Percentiles rank a stretch among this genome's conserved stretches.
These are phyloP conservation scores for Apis cerana DNA, from an alignment of 1,140 invertebrate genomes.

Conservation along the genomic window DNA sequence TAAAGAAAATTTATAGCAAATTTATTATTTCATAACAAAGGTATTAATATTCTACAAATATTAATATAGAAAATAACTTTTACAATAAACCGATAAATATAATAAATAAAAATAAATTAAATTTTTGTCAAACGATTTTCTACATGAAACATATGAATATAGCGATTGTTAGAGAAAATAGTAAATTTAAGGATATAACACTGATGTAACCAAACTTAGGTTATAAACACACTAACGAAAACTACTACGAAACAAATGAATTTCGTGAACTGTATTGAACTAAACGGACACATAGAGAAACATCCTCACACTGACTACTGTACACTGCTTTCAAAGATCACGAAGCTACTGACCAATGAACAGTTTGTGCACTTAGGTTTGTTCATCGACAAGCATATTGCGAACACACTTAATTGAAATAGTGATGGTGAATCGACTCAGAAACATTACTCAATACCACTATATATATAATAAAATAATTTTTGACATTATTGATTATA, in stretches of 20 bases:
- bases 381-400: neutral
- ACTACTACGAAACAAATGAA: too few species aligned
- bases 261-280: neutral
- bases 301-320: neutral
- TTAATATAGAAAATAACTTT: too few species aligned
- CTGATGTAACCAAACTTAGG: neutral
- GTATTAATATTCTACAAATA: too few species aligned
- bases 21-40: neutral
- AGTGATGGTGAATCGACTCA: neutral
- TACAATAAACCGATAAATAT: too few species aligned
- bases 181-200: too few species aligned
- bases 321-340: constrained; percentile 12
- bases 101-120: neutral
- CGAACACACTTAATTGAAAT: neutral
- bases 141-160: too few species aligned
- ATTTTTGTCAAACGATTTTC: neutral
- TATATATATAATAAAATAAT: neutral
- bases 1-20: too few species aligned
- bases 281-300: neutral
- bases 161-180: too few species aligned
- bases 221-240: neutral
- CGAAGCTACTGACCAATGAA: constrained; percentile 28
- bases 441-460: neutral
- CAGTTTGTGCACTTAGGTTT: constrained; percentile 1
- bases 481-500: too few species aligned